Conservation (phyloP, 2,888 invertebrate genomes). For the Linhomoeus sp. region DNA sequence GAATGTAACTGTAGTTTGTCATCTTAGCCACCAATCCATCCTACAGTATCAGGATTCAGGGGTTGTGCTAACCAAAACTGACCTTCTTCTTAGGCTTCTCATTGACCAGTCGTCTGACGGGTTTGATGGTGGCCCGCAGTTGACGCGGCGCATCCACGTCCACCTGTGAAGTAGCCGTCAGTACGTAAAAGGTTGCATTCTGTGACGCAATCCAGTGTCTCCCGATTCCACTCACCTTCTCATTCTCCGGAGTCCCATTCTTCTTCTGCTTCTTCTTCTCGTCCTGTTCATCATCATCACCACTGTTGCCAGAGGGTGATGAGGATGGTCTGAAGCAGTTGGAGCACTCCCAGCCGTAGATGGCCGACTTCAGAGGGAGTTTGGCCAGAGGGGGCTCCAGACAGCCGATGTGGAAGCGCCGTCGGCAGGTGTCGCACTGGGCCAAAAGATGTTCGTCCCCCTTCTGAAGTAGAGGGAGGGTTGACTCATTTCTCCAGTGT, state of each 20-base stretch:
- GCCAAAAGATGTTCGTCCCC: conserved; percentile 80
- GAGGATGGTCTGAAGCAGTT: not conserved
- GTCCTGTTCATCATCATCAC: not conserved
- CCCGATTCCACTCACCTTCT: not conserved
- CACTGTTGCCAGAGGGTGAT: not conserved
- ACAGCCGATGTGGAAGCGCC: conserved; percentile 80
- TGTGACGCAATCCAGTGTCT: not conserved
- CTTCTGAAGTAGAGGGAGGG: conserved; percentile 39
- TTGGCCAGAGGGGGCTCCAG: conserved; percentile 76
- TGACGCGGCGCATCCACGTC: not conserved
- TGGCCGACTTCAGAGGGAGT: conserved; percentile 83
- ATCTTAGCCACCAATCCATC: too few species aligned
- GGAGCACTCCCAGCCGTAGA: conserved; percentile 55
- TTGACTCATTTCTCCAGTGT: too few species aligned
- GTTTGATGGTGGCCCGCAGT: too few species aligned
- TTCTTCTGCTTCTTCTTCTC: not conserved
- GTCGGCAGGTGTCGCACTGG: conserved; percentile 77
- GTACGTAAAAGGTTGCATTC: not conserved
- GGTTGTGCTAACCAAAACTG: too few species aligned
- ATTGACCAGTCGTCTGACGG: too few species aligned
- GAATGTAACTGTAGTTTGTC: too few species aligned
- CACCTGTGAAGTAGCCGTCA: not conserved
- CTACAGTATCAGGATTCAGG: too few species aligned
- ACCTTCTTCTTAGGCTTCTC: too few species aligned
- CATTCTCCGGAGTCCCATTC: not conserved